Evolutionary conservation across 2,888 invertebrate species (phyloP), one percentile per base, ranked within the genome.

Genomic region (Polymixis lichenea): DNA sequence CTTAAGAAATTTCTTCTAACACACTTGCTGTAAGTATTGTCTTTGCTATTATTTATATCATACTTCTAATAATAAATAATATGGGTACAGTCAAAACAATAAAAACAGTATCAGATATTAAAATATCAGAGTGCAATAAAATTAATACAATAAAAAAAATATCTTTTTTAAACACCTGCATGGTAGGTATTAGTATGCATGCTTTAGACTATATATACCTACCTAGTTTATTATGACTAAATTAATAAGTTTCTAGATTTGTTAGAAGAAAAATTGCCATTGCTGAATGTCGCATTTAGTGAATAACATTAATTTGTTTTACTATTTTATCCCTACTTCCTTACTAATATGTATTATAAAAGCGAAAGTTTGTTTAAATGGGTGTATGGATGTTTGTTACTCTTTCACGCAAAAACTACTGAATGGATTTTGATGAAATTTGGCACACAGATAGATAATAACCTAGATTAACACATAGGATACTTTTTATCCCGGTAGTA

Each of bases 151-250:
- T 53, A 53, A 8, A 28, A 28, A 28, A 17, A 17, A 51, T 15
- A 15, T 69, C n/a, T 67, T 9, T 43, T 9, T 46, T 46, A 69
- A 25, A 32, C 56, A 58, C 22, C 56, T 58, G 32, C 75, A 22
- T 28, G 11, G 7, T 13, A 51, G 11, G 7, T 13, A 51, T 72
- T 49, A 38, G 0, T 25, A 25, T 25, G 8, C 9, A 46, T 15
- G 6, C 15, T 38, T 38, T 38, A 38, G 38, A 46, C 11, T 46
- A 1, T 28, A 43, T 15, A 11, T 43, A 9, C 15, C 11, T 28
- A 25, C 22, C 46, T 38, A 75, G 22, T 58, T 49, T 51, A 46
- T 46, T 17, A 49, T 25, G 32, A 51, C 11, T 13, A 22, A 28
- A 51, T 51, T 43, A n/a, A 2, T 51, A n/a, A n/a, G 55, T 32